A percentile compares a stretch with the other conserved stretches of the same genome.
These are phyloP conservation scores for Acrocephalus arundinaceus DNA, from an alignment of 2,113 vertebrate genomes.

Conservation along the genomic window DNA sequence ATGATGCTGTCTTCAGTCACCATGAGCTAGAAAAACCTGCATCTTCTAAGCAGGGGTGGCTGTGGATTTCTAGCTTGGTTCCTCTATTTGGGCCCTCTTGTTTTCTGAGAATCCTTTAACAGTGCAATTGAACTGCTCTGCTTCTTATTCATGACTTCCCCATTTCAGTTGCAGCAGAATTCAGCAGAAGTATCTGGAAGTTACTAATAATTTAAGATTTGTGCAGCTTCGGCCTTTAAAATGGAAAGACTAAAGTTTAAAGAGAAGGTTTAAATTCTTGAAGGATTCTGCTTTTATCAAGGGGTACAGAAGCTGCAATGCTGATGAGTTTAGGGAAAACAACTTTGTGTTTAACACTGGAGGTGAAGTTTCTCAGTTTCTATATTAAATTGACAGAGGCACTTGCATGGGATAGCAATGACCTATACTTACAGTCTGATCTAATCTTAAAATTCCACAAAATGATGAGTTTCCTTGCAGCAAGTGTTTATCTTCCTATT, in stretches of 20 bases:
- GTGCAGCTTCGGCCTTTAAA: not conserved
- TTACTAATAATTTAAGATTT: not conserved
- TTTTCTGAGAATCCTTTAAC: not conserved
- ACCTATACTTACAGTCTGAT: not conserved
- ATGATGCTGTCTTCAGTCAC: not conserved
- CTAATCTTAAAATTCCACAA: not conserved
- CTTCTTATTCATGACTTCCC: not conserved
- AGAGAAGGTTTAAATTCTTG: not conserved
- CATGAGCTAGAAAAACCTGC: not conserved
- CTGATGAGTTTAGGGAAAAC: not conserved
- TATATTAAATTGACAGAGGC: not conserved
- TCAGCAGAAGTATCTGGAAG: not conserved
- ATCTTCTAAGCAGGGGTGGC: not conserved
- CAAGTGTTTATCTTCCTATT: not conserved
- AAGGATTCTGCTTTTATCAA: not conserved
- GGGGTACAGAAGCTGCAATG: not conserved
- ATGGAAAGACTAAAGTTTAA: not conserved
- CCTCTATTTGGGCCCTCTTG: not conserved
- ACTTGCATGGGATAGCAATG: not conserved
- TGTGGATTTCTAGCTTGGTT: not conserved
- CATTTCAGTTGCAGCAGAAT: not conserved
- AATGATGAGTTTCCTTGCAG: not conserved
- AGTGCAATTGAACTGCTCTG: not conserved
- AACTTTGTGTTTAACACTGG: not conserved
- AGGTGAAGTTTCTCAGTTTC: not conserved